Base-by-base conservation (phyloP, 2,113 vertebrate genomes). In the Tautogolabrus adspersus region DNA sequence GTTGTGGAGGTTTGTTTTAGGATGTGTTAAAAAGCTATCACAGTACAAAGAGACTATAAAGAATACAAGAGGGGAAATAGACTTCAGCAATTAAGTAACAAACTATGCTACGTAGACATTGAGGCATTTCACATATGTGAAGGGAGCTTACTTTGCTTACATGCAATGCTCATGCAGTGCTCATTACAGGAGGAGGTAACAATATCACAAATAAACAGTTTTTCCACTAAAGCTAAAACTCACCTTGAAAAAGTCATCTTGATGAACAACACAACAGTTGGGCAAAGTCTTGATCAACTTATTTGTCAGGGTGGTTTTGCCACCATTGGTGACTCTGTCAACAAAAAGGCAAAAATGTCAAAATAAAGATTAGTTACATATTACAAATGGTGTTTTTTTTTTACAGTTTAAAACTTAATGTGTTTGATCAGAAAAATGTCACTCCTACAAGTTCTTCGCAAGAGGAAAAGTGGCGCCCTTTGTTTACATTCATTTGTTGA, bases 181-280 rank as follows among this genome's bases (percentile, higher is more conserved):
- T 42, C 12, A 72, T 21, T 42, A 21, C 8, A 46, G 8, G 8
- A 65, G 22, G 16, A 54, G 38, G 70, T 12, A 47, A 23, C 5
- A 26, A 37, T 1, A 64, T 49, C 46, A 18, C 3, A 40, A 23
- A 46, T 10, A 40, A 42, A 47, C 6, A 3, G 15, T 22, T 0
- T 11, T 56, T 56, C 19, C 0, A 0, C 5, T 63, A 34, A 0
- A 0, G 0, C 21, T 55, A n/a, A 87, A 67, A 79, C 92, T 92
- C 93, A 95, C 95, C 94, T 95, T 96, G 87, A 92, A 96, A 69
- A 96, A 96, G 89, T 95, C 94, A 76, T 96, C 95, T 63, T 96
- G 95, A 80, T 96, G 95, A 37, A 96, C 93, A 68, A 96, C 94
- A 84, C 94, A 95, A 75, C 94, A 95, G 82, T 95, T 95, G 56